These are phyloP conservation scores for Diaprepes abbreviatus DNA, from an alignment of 2,888 invertebrate genomes.

Conservation along the genomic window DNA sequence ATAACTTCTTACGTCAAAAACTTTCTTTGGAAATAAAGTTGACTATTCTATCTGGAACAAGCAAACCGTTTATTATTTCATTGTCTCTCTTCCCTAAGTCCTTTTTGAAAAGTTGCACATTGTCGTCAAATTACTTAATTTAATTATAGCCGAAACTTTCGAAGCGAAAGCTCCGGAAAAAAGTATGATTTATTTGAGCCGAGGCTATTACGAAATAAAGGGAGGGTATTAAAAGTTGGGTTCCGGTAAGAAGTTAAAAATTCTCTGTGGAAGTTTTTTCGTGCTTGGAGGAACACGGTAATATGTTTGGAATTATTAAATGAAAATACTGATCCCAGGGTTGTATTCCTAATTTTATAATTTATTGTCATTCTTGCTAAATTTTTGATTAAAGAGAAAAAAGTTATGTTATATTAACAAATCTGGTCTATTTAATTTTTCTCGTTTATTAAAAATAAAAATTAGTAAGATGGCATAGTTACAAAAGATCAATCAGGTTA, in stretches of 20 bases:
- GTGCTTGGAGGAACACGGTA: conserved; percentile 42
- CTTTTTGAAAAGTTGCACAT: conserved; percentile 52
- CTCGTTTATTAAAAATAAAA: too few species aligned
- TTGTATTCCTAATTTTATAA: too few species aligned
- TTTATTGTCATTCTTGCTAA: too few species aligned
- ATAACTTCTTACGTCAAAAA: conserved; percentile 2
- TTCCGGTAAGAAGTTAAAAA: conserved; percentile 43
- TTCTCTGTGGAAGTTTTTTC: conserved; percentile 39
- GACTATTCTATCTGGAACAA: conserved; percentile 46
- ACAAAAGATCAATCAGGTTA: too few species aligned
- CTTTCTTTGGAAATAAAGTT: conserved; percentile 18
- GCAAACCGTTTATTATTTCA: conserved; percentile 54
- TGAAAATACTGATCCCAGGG: too few species aligned
- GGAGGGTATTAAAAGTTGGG: conserved; percentile 46
- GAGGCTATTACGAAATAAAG: conserved; percentile 46
- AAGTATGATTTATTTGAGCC: conserved; percentile 48
- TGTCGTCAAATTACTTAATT: conserved; percentile 55
- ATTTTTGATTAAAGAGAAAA: too few species aligned
- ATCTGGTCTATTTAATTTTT: too few species aligned
- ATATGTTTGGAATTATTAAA: conserved; percentile 43
- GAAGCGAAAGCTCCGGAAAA: conserved; percentile 39
- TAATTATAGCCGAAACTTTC: conserved; percentile 51
- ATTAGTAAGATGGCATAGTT: too few species aligned
- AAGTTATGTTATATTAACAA: too few species aligned
- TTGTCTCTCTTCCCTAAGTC: conserved; percentile 51